Evolutionary conservation across 2,797 vertebrate species (phyloP), one percentile per base, ranked within the genome.

Genomic region (Aphelocoma californica): DNA sequence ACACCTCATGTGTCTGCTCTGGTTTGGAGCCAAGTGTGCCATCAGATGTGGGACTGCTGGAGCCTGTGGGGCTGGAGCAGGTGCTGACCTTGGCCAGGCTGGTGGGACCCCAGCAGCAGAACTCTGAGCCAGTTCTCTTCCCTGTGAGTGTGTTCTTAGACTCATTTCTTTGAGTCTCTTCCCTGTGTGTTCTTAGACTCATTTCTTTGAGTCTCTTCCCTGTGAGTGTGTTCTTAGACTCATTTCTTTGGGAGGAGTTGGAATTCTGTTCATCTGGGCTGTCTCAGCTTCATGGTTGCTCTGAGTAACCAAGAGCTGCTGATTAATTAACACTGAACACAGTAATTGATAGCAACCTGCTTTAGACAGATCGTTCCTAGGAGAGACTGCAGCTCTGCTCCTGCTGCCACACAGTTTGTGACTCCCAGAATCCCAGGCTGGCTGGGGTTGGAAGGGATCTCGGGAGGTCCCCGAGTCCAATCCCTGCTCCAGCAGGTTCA

Each of bases 301-400:
- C 44, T 7, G 25, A 71, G 57, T 62, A 79, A 51, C 29, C 34
- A 50, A 40, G 69, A 80, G 56, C 57, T 54, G 69, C 15, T 67
- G 32, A 19, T 58, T 51, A 81, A 65, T 81, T 70, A 50, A 56
- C 48, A 3, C 4, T 5, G 42, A 51, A 5, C 2, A 0, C 45
- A 14, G 14, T 53, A 60, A 56, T 58, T 57, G 66, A 23, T 4
- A 47, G 42, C 28, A 45, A 7, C 26, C 11, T 19, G 31, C 53
- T 64, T 71, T 12, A 16, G 54, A 16, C 21, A 7, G 6, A 8
- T 40, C 4, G 2, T 23, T 70, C 21, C 57, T 62, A 0, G 1
- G 17, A 38, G 40, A 50, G 13, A 1, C 7, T 48, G 10, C 24
- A 34, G 62, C 67, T 56, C 34, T 78, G 7, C 34, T 36, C 21